Conservation (phyloP, 1,140 invertebrate genomes). For the Drosophila orosa region DNA sequence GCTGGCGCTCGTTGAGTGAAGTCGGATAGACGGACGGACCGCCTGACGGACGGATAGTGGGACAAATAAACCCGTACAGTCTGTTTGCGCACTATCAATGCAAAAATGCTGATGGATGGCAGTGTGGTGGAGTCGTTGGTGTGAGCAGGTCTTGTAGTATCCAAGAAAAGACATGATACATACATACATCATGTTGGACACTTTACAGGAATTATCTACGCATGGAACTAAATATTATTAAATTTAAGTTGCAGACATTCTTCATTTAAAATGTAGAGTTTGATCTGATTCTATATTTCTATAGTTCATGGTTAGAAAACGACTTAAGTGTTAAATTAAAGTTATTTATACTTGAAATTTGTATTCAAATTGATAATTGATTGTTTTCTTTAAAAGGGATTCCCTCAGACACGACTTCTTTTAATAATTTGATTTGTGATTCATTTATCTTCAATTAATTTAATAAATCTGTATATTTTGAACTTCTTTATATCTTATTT, state of each 20-base stretch:
- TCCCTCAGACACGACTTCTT: too few species aligned
- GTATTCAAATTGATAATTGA: too few species aligned
- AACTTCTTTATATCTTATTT: too few species aligned
- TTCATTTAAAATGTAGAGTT: background rate
- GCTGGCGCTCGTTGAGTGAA: constrained; percentile 74
- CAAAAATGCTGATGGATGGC: constrained; percentile 16
- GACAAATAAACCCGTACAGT: constrained; percentile 45
- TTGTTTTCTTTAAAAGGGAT: too few species aligned
- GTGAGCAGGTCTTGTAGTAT: background rate
- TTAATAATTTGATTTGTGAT: too few species aligned
- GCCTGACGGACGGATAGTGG: constrained; percentile 18
- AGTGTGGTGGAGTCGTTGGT: background rate
- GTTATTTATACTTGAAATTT: too few species aligned
- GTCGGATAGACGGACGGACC: constrained; percentile 40
- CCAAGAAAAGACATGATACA: background rate
- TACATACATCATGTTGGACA: background rate
- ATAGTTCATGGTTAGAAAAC: too few species aligned
- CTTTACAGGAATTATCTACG: background rate
- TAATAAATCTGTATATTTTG: too few species aligned
- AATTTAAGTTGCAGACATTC: background rate
- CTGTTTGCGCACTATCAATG: constrained; percentile 29
- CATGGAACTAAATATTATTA: too few species aligned
- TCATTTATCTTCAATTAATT: too few species aligned
- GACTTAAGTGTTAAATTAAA: too few species aligned
- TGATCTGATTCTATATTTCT: too few species aligned